Percentiles rank a stretch among this genome's conserved stretches.
These are phyloP conservation scores for Pectinophora gossypiella DNA, from an alignment of 1,140 invertebrate genomes.

Conservation along the genomic window DNA sequence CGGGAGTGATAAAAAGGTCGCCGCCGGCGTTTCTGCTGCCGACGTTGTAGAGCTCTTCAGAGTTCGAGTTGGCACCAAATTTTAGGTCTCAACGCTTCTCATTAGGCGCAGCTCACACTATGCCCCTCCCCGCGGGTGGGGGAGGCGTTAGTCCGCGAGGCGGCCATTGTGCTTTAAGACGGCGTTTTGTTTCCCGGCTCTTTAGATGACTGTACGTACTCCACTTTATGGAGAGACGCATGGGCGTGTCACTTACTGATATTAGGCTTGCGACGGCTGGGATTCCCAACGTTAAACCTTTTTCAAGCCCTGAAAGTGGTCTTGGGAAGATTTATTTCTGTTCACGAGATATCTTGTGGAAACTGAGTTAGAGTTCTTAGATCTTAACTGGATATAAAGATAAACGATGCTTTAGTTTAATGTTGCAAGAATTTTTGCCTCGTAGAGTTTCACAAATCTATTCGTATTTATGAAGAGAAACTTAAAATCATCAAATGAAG, in stretches of 20 bases:
- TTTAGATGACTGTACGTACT: constrained; percentile 29
- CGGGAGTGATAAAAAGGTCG: constrained; percentile 19
- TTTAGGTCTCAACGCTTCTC: constrained; percentile 65
- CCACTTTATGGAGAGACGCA: constrained; percentile 24
- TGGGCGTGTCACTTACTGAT: constrained; percentile 33
- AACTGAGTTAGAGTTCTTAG: too few relatives aligned
- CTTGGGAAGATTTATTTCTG: neutral
- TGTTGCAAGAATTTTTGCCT: too few relatives aligned
- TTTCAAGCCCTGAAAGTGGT: neutral
- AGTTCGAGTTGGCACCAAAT: constrained; percentile 68
- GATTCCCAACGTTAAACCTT: neutral
- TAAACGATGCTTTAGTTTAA: too few relatives aligned
- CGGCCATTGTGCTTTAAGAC: constrained; percentile 45
- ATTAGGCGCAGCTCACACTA: constrained; percentile 49
- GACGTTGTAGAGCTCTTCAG: constrained; percentile 46
- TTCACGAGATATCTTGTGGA: too few relatives aligned
- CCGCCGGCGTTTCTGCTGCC: constrained; percentile 31
- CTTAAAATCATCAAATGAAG: too few relatives aligned
- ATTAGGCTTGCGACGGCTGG: constrained; percentile 20
- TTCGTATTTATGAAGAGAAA: too few relatives aligned
- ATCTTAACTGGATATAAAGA: too few relatives aligned
- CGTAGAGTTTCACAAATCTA: too few relatives aligned
- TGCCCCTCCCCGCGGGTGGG: constrained; percentile 14
- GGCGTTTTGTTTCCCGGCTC: constrained; percentile 48
- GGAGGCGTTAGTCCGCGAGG: constrained; percentile 20